These are phyloP conservation scores for Chaetops frenatus DNA, from an alignment of 2,113 vertebrate species.

Conservation along the genomic window DNA sequence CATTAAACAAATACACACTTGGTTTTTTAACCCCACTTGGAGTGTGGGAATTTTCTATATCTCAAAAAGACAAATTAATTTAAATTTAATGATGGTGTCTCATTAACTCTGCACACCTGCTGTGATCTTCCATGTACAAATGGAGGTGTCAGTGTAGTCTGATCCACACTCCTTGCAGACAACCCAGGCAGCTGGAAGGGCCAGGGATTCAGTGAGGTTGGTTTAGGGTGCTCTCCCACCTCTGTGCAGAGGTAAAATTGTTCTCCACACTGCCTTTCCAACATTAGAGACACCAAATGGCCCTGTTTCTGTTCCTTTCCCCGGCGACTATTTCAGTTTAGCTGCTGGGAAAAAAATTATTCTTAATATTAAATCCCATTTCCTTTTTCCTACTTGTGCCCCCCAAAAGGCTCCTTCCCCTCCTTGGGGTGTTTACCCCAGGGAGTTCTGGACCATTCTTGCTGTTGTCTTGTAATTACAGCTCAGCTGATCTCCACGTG, in stretches of 20 bases:
- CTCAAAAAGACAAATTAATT: neutral
- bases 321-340: neutral
- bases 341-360: neutral
- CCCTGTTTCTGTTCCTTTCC: neutral
- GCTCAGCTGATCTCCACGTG: neutral
- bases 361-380: neutral
- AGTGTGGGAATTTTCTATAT: neutral
- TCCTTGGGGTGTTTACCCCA: neutral
- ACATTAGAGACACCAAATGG: neutral
- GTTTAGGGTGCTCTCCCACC: neutral
- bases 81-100: neutral
- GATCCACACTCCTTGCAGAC: too few relatives aligned
- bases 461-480: fast-evolving
- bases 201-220: neutral
- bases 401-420: neutral
- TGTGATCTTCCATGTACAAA: fast-evolving
- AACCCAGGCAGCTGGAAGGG: neutral
- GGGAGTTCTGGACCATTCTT: neutral
- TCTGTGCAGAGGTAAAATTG: neutral
- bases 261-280: neutral
- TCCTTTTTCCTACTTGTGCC: neutral
- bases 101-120: neutral
- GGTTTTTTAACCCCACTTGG: neutral
- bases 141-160: fast-evolving
- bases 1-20: neutral